Base-by-base conservation (phyloP, 2,888 invertebrate genomes). In the Liodrosophila aerea region DNA sequence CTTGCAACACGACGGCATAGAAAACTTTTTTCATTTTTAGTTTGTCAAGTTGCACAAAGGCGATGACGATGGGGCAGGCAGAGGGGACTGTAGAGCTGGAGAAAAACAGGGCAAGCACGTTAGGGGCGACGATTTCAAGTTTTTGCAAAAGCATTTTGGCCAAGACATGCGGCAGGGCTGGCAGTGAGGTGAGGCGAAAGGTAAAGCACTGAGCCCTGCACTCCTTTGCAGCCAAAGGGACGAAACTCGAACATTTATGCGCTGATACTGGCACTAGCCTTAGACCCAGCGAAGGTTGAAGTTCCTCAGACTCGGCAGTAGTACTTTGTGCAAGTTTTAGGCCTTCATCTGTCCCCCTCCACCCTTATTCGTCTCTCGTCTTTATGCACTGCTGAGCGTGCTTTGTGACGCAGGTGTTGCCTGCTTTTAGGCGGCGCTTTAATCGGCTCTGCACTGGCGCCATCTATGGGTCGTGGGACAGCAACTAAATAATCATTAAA, bases 11-110 rank as follows among this genome's bases (percentile, higher is more conserved):
- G 71, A 65, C 37, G 63, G 62, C 72, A 64, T 51, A 62, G 63
- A 54, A 85, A 82, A 82, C 74, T 82, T 85, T 82, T 82, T 82
- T 82, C 83, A 82, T 85, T 85, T 76, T 85, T 76, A 85, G 82
- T 82, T 82, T 82, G 83, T 82, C 83, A 82, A 82, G 85, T 85
- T 85, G 78, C 80, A 82, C 83, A 75, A 71, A 75, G 65, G 64
- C 52, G 53, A 54, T 49, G 63, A 52, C 63, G 46, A 56, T 36
- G 50, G 36, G 39, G 45, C 4, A 8, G 39, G 16, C 15, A 7
- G 1, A 51, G 22, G 50, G 43, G 33, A 13, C 22, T 11, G 18
- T 11, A 12, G 33, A 30, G 11, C 22, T 29, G n/a, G 11, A n/a
- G 18, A 27, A 7, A 31, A 31, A 4, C 5, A n/a, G 15, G 11